Evolutionary conservation across 2,888 invertebrate genomes (phyloP).

Genomic region (Eugnorisma glareosa): DNA sequence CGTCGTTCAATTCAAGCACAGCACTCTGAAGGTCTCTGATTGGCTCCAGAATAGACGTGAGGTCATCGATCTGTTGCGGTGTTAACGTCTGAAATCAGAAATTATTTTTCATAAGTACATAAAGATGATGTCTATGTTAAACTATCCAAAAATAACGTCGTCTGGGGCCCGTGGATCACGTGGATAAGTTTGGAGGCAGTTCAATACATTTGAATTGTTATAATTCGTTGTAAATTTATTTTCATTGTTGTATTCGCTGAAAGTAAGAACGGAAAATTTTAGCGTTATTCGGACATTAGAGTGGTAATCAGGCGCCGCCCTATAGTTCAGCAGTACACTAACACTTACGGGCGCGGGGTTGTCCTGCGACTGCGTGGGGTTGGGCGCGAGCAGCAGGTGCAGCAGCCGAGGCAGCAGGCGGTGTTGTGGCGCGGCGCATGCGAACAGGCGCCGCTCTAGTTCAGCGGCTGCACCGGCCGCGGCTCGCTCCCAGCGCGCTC

Average conservation of each 20-base stretch:
- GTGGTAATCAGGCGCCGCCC: background rate
- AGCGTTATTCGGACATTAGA: no score
- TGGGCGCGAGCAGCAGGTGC: slow-evolving; percentile 79
- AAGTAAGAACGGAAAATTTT: no score
- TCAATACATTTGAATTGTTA: background rate
- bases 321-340: slow-evolving; percentile 5
- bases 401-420: slow-evolving; percentile 87
- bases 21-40: slow-evolving; percentile 91
- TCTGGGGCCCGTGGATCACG: background rate
- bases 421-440: slow-evolving; percentile 85
- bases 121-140: slow-evolving; percentile 43
- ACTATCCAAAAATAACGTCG: background rate
- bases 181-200: background rate
- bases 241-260: no score
- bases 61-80: slow-evolving; percentile 91
- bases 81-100: slow-evolving; percentile 79
- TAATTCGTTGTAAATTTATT: no score
- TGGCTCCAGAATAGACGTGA: slow-evolving; percentile 91
- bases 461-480: slow-evolving; percentile 77
- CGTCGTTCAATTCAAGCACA: slow-evolving; percentile 86
- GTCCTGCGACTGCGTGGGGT: slow-evolving; percentile 50
- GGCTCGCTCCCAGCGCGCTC: slow-evolving; percentile 85
- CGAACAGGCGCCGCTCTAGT: slow-evolving; percentile 85
- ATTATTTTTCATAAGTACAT: background rate
- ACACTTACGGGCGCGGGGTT: slow-evolving; percentile 52